Base-by-base conservation (phyloP, 2,888 invertebrate genomes). In the Ectobius pallidus region DNA sequence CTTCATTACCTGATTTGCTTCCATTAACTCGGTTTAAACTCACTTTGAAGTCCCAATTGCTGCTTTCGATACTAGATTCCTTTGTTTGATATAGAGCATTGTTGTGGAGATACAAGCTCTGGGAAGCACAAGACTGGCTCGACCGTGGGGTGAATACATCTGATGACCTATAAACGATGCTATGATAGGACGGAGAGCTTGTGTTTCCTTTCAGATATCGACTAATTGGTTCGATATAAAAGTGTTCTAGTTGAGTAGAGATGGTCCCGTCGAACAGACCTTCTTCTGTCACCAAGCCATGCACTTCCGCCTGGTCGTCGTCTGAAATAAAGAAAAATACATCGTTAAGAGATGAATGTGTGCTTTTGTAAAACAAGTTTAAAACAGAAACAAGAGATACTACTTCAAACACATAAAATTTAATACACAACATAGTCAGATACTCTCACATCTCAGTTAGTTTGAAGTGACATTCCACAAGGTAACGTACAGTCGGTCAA, bases 261-360 rank as follows among this genome's bases (percentile, higher is more conserved):
- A 97, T 91, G 71, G 92, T 92, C 70, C 96, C 97, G 81, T 97
- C 96, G 83, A 97, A 94, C 73, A 95, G 87, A 72, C 96, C 96
- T 74, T 95, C 92, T 73, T 88, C 87, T 74, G 95, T 95, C 78
- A 97, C 88, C 79, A 96, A 86, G 49, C 96, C 97, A 80, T 94
- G 92, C 70, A 96, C 94, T 77, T 89, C 85, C 16, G 95, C 92
- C 65, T 87, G 87, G 76, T 94, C 93, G 79, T 95, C 95, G 85
- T 91, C 95, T 95, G 87, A 11, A 44, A 88, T 87, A 3, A 25
- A 55, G 2, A 55, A 25, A 49, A 49, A 49, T 11, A 4, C 18
- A 49, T 39, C 14, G n/a, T n/a, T n/a, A n/a, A n/a, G n/a, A n/a
- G n/a, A n/a, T n/a, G n/a, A n/a, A n/a, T n/a, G n/a, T n/a, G n/a